phyloP scores from a whole-genome alignment of 23 tunicate genomes.

The Ciona savignyi region DNA sequence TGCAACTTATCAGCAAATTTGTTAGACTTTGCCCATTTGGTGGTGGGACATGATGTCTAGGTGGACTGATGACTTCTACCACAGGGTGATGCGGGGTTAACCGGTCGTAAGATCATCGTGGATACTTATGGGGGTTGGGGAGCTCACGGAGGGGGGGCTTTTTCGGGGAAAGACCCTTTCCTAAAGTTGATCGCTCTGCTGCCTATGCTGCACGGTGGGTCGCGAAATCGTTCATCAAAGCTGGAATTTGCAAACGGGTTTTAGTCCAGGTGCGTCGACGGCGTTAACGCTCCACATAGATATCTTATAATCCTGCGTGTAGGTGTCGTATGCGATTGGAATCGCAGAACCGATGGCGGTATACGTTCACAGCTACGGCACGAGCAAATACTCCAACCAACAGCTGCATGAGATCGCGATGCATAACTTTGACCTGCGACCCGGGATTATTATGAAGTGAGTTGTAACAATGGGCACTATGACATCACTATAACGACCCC shows the following conservation, averaged over 20 bases:
- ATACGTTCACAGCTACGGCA: constrained; percentile 72
- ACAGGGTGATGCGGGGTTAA: constrained; percentile 96
- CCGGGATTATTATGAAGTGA: constrained; percentile 85
- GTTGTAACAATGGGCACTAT: too few relatives aligned
- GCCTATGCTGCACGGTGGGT: constrained; percentile 99
- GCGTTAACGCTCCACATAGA: too few relatives aligned
- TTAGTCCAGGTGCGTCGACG: constrained; percentile 73
- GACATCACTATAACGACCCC: too few relatives aligned
- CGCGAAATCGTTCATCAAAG: constrained; percentile 83
- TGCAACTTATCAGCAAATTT: too few relatives aligned
- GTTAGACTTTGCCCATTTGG: too few relatives aligned
- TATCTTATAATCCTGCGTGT: too few relatives aligned
- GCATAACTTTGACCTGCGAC: constrained; percentile 90
- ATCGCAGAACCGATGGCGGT: constrained; percentile 95
- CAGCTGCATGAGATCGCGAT: constrained; percentile 82
- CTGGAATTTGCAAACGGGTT: constrained; percentile 73
- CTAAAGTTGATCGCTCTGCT: constrained; percentile 97
- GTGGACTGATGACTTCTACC: too few relatives aligned
- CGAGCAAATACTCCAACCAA: constrained; percentile 60
- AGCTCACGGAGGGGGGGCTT: constrained; percentile 98
- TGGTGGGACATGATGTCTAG: too few relatives aligned
- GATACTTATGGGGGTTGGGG: constrained; percentile 99
- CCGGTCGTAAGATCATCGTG: constrained; percentile 97
- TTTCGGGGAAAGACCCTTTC: constrained; percentile 96
- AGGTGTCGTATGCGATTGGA: constrained; percentile 98